Percentiles rank a stretch among this genome's conserved stretches.
Conservation (phyloP, 2,113 vertebrate genomes). For the Poecilia latipinna region DNA sequence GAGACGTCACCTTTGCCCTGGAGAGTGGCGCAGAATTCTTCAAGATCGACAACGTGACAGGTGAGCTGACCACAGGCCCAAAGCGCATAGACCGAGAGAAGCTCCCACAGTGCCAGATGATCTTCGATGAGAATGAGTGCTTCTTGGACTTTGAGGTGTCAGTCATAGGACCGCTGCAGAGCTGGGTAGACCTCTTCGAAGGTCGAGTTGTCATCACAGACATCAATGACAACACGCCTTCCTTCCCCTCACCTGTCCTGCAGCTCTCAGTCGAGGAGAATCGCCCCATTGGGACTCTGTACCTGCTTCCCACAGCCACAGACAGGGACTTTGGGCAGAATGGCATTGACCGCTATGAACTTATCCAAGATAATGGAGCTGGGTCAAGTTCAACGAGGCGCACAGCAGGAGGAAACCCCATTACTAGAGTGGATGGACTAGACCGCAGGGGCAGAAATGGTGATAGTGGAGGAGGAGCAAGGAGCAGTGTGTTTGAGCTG, state of each 20-base stretch:
- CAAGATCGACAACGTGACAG: conserved; percentile 97
- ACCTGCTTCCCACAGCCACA: conserved; percentile 95
- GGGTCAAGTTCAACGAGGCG: conserved; percentile 70
- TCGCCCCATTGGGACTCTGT: conserved; percentile 93
- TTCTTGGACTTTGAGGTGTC: conserved; percentile 98
- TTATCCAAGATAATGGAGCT: conserved; percentile 85
- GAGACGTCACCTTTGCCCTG: conserved; percentile 95
- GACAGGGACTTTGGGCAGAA: conserved; percentile 95
- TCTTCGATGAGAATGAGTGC: conserved; percentile 98
- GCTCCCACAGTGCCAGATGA: conserved; percentile 97
- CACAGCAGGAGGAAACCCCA: conserved; percentile 63
- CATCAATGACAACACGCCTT: conserved; percentile 98
- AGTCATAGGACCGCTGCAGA: conserved; percentile 95
- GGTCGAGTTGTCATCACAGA: conserved; percentile 93
- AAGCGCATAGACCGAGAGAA: conserved; percentile 95
- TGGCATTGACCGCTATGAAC: conserved; percentile 94
- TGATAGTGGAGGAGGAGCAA: conserved; percentile 66
- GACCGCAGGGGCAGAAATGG: conserved; percentile 79
- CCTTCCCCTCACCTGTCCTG: conserved; percentile 94
- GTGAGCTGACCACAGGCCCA: conserved; percentile 92
- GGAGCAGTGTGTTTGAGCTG: conserved; percentile 93
- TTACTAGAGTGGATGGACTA: conserved; percentile 76
- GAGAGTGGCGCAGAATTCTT: conserved; percentile 96
- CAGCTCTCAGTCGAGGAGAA: conserved; percentile 97
- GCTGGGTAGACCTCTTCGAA: conserved; percentile 97